A percentile compares a stretch with the other conserved stretches of the same genome.
phyloP scores from a whole-genome alignment of 2,113 vertebrate genomes.

The Myiopsitta monachus region DNA sequence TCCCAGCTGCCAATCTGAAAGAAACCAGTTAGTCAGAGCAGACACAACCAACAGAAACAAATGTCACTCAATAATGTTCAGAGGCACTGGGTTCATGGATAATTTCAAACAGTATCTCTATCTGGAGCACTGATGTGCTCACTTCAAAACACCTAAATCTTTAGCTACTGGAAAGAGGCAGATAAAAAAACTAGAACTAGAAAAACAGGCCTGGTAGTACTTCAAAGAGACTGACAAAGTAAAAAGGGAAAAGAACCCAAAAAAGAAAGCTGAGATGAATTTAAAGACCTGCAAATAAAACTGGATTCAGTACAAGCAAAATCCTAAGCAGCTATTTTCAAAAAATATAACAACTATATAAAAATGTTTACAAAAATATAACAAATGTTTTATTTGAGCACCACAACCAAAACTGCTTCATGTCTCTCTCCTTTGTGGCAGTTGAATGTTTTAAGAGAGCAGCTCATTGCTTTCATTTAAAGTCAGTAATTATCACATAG shows the following conservation, averaged over 20 bases:
- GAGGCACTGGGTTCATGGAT: constrained; percentile 80
- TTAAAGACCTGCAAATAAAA: constrained; percentile 23
- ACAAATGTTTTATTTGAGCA: neutral
- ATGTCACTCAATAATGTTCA: constrained; percentile 87
- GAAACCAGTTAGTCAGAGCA: constrained; percentile 87
- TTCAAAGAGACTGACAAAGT: constrained; percentile 70
- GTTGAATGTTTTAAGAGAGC: neutral
- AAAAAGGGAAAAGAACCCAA: constrained; percentile 31
- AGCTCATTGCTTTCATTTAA: neutral
- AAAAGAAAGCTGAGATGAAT: neutral
- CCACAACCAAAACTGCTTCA: neutral
- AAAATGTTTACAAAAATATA: neutral
- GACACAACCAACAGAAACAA: constrained; percentile 88
- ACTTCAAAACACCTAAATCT: constrained; percentile 82
- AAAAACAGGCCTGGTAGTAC: constrained; percentile 71
- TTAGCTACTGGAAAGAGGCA: constrained; percentile 78
- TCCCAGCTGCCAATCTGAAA: constrained; percentile 88
- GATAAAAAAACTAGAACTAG: constrained; percentile 72
- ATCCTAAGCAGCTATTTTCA: neutral
- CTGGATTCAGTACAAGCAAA: neutral
- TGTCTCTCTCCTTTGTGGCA: neutral
- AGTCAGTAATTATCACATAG: neutral
- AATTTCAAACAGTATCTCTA: constrained; percentile 86
- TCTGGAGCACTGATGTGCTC: constrained; percentile 79
- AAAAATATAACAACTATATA: neutral